Base-by-base conservation (phyloP, 2,113 vertebrate species). In the Neolamprologus sp. region DNA sequence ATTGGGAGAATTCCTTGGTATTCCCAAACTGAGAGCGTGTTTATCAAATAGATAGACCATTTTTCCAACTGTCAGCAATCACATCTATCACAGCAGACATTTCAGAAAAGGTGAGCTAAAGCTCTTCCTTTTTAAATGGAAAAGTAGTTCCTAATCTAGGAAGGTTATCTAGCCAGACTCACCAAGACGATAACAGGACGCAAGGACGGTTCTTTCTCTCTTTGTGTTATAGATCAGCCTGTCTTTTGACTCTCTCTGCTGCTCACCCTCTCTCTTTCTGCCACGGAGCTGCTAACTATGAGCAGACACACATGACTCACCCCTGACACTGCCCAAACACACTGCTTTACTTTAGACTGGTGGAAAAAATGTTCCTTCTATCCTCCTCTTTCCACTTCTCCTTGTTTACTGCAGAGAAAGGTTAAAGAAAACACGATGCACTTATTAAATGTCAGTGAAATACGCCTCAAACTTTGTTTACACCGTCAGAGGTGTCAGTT, bases 281-380 rank as follows among this genome's bases (percentile, higher is more conserved):
- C 81, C 75, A 80, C 47, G 13, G 65, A 78, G 82, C 80, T 82
- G 28, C 63, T 90, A 91, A 91, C 90, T 65, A 88, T 81, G 68
- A 92, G 5, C 90, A 91, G 57, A 90, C 53, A 51, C 73, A 3
- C 83, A 89, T 92, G 93, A 94, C 89, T 94, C 93, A 92, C 83
- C 79, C 57, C 21, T 47, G 73, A 89, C 85, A 55, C 88, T 81
- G 73, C 82, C 58, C 89, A 85, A 21, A 83, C 71, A 13, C 68
- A 40, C 33, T 28, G 33, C 78, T 82, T 80, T n/a, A 42, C 37
- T 88, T 86, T 53, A 19, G 82, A 37, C 45, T 23, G 28, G 42
- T 40, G 86, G 84, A 81, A 88, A 90, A 88, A 7, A 28, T 19
- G 8, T 19, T 63, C 21, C 57, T 73, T 37, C 60, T n/a, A 40